Evolutionary conservation across 2,888 invertebrate species (phyloP), one percentile per base, ranked within the genome.

Genomic region (Conops quadrifasciatus): DNA sequence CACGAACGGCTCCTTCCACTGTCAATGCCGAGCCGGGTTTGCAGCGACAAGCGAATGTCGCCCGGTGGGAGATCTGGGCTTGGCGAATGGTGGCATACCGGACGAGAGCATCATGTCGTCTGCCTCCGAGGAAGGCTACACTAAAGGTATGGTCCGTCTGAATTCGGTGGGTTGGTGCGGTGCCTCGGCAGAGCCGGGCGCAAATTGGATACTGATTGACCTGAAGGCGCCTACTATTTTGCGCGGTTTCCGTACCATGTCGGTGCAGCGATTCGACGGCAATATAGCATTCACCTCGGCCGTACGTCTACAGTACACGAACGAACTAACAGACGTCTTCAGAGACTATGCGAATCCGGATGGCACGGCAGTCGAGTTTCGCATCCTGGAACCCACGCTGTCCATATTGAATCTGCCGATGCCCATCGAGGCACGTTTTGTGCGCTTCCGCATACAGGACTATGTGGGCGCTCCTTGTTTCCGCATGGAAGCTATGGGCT

Each of bases 81-180:
- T 86, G 13, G 85, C 83, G 63, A 95, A 94, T 82, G 95, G 95
- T 45, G 95, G 94, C 68, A 93, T 97, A 80, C 94, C 96, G 1
- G 95, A 96, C 81, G 94, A 94, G 76, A 93, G 95, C 43, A 94
- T 97, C 47, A 91, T 90, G 53, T 94, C 95, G 53, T 96, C 96
- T 2, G 88, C 91, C 67, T 91, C 92, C 67, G 96, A 96, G 87
- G 87, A 89, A 71, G 94, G 95, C 78, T 96, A 94, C 85, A 88
- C 90, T 53, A 95, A 94, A 88, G 91, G 92, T 78, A 93, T 93
- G 88, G 89, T 95, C 60, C 91, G 96, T 26, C 87, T 96, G 19
- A 95, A 94, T 81, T 92, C 92, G 49, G 90, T 90, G 67, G 96
- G 96, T 60, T 96, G 96, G 96, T 97, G 96, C 84, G 96, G 96